Evolutionary conservation across 2,888 invertebrate species (phyloP).

Genomic region (Drosophila mimetica): DNA sequence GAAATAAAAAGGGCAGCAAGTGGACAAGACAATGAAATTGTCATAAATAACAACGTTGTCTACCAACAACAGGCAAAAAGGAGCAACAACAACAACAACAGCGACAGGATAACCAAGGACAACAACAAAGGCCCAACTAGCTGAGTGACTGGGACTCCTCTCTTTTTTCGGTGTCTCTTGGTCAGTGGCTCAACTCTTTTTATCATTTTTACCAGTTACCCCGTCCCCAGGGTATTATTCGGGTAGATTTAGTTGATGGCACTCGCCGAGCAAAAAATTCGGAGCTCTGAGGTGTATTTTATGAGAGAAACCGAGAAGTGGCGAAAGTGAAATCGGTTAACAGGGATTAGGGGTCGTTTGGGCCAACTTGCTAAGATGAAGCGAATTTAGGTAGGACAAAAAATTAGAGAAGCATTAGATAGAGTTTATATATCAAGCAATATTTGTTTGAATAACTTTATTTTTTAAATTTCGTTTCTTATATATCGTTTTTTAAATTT

Average conservation of each 20-base stretch:
- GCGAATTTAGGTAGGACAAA: background rate
- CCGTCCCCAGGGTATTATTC: constrained; percentile 60
- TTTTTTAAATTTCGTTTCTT: too few relatives aligned
- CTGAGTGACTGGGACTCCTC: constrained; percentile 59
- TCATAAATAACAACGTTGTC: constrained; percentile 73
- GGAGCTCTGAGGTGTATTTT: constrained; percentile 28
- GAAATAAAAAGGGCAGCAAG: constrained; percentile 68
- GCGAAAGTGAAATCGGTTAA: constrained; percentile 16
- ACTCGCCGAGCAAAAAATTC: constrained; percentile 11
- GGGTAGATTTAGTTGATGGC: constrained; percentile 56
- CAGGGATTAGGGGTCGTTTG: constrained; percentile 24
- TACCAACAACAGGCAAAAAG: constrained; percentile 45
- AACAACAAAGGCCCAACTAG: constrained; percentile 58
- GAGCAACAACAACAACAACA: constrained; percentile 19
- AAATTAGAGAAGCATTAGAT: too few relatives aligned
- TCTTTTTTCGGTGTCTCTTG: constrained; percentile 50
- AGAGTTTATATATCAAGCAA: too few relatives aligned
- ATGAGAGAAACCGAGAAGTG: background rate
- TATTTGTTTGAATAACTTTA: too few relatives aligned
- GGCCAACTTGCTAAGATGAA: background rate
- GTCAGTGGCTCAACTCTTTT: constrained; percentile 74
- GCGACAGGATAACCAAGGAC: constrained; percentile 34
- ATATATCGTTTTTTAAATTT: too few relatives aligned
- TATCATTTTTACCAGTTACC: constrained; percentile 60
- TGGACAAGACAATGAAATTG: constrained; percentile 77